Evolutionary conservation across 2,797 vertebrate genomes (phyloP).

Genomic region (Helostoma temminkii): DNA sequence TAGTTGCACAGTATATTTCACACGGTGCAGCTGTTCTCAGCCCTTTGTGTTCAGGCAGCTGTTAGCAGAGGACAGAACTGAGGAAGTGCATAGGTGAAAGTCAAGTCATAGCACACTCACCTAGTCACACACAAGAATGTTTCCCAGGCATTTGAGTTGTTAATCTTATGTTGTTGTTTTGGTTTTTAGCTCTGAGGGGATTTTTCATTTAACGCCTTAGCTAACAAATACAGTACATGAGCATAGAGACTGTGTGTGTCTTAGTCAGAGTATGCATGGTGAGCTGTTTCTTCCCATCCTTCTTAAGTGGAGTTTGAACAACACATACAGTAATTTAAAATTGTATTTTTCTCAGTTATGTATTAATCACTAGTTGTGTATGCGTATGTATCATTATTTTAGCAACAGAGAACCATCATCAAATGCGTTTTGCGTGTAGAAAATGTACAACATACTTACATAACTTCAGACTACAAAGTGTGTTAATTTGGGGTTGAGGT

Average conservation of each 20-base stretch:
- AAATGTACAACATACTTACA: no score
- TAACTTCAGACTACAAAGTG: no score
- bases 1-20: slow-evolving; percentile 23
- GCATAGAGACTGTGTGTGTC: slow-evolving; percentile 2
- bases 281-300: slow-evolving; percentile 6
- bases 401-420: no score
- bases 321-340: no score
- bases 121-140: slow-evolving; percentile 13
- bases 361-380: neutral
- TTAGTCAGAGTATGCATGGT: neutral
- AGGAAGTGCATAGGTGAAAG: neutral
- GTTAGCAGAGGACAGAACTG: slow-evolving; percentile 6
- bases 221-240: slow-evolving; percentile 10
- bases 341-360: slow-evolving; percentile 13
- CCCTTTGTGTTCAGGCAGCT: slow-evolving; percentile 33
- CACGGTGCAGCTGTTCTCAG: slow-evolving; percentile 30
- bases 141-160: neutral
- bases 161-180: slow-evolving; percentile 26
- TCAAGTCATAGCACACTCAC: slow-evolving; percentile 8
- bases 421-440: neutral
- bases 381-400: neutral
- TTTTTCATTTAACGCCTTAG: slow-evolving; percentile 25
- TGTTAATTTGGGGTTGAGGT: no score
- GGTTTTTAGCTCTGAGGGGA: slow-evolving; percentile 12
- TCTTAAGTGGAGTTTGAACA: neutral